Conservation (phyloP, 2,113 vertebrate species). For the Pleuronectes platessa region DNA sequence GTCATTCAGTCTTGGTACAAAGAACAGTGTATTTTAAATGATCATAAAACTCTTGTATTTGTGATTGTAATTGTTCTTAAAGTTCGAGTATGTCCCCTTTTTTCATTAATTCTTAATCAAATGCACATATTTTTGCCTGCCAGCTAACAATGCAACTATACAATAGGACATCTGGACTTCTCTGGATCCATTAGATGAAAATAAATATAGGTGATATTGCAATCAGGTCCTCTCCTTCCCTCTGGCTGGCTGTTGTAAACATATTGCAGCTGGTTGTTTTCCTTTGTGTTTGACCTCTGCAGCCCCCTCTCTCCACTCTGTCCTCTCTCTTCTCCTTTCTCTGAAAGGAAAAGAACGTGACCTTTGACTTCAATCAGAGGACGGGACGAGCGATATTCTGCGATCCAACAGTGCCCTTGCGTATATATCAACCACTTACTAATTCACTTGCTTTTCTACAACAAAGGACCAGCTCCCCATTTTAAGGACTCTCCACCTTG, state of each 20-base stretch:
- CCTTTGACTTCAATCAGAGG: constrained; percentile 43
- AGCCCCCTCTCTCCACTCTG: constrained; percentile 11
- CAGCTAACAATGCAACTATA: constrained; percentile 1
- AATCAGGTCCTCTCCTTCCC: constrained; percentile 50
- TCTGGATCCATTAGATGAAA: constrained; percentile 45
- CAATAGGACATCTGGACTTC: constrained; percentile 14
- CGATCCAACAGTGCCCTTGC: constrained; percentile 21
- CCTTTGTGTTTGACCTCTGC: constrained; percentile 64
- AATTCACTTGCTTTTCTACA: constrained; percentile 28
- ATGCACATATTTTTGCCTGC: constrained; percentile 5
- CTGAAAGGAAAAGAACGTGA: constrained; percentile 27
- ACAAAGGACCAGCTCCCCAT: constrained; percentile 21
- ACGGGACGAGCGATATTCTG: constrained; percentile 40
- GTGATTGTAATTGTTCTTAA: constrained; percentile 1
- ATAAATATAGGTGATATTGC: constrained; percentile 59
- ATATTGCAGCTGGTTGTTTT: constrained; percentile 71
- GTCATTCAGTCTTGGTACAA: constrained; percentile 5
- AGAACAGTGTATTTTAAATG: constrained; percentile 13
- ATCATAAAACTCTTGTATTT: constrained; percentile 1
- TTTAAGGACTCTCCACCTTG: constrained; percentile 28
- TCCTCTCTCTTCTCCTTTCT: constrained; percentile 2
- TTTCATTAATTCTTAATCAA: neutral
- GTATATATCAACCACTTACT: constrained; percentile 32
- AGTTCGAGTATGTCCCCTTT: neutral
- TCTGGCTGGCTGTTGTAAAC: constrained; percentile 64